Conservation (phyloP, 1,140 invertebrate genomes). For the Drosophila nannoptera region DNA sequence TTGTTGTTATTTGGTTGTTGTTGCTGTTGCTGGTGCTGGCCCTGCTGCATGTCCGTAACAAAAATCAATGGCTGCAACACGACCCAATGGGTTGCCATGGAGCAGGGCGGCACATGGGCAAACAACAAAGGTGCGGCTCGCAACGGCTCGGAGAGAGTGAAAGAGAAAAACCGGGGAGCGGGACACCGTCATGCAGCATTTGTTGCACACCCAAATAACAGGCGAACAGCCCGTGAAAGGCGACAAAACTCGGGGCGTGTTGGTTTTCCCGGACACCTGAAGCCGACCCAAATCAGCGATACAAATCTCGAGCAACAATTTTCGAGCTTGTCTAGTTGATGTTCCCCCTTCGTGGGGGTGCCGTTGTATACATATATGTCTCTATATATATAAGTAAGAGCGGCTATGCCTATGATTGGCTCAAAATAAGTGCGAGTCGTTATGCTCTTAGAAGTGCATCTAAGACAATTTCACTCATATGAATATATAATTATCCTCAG, state of each 20-base stretch:
- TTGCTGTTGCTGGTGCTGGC: not conserved
- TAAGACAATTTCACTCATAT: no score
- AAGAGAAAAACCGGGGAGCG: not conserved
- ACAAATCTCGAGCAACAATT: slow-evolving; percentile 60
- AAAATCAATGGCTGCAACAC: slow-evolving; percentile 68
- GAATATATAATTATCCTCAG: no score
- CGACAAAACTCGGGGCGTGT: slow-evolving; percentile 48
- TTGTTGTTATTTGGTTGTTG: slow-evolving; percentile 22
- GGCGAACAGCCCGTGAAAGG: slow-evolving; percentile 27
- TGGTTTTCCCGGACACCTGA: slow-evolving; percentile 2
- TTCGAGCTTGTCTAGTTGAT: slow-evolving; percentile 54
- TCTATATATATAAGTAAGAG: no score
- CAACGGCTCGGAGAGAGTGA: not conserved
- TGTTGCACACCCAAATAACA: slow-evolving; percentile 51
- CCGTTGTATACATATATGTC: slow-evolving; percentile 1
- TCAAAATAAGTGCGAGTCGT: no score
- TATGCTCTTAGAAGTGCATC: no score
- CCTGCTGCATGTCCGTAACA: slow-evolving; percentile 59
- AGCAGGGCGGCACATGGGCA: slow-evolving; percentile 7
- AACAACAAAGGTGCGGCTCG: slow-evolving; percentile 10
- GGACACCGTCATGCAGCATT: slow-evolving; percentile 45
- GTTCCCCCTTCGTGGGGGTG: slow-evolving; percentile 13
- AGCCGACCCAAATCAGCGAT: slow-evolving; percentile 47
- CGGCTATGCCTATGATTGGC: no score
- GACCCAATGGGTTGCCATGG: slow-evolving; percentile 56